Conservation (phyloP, 2,888 invertebrate species). For the Apoda limacodes region DNA sequence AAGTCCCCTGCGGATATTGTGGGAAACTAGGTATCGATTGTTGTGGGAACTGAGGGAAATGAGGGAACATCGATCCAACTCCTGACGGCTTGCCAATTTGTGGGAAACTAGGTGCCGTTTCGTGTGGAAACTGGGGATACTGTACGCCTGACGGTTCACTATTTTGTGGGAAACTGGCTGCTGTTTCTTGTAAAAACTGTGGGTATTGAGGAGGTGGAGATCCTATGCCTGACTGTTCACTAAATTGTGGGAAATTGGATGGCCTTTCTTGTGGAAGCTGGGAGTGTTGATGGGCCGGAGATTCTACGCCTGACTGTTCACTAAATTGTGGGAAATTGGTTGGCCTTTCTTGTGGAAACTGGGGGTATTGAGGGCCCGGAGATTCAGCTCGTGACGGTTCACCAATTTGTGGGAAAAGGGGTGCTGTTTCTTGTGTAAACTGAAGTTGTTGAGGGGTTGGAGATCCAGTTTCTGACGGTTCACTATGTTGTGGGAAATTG, state of each 20-base stretch:
- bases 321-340: too few relatives aligned
- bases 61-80: slow-evolving; percentile 4
- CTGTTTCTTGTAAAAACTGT: too few relatives aligned
- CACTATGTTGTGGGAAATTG: too few relatives aligned
- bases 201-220: too few relatives aligned
- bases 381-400: slow-evolving; percentile 7
- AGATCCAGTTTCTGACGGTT: too few relatives aligned
- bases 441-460: too few relatives aligned
- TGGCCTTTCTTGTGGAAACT: slow-evolving; percentile 7
- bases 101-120: slow-evolving; percentile 6
- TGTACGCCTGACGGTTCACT: too few relatives aligned
- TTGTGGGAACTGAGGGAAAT: slow-evolving; percentile 19
- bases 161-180: background rate
- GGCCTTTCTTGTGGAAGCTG: too few relatives aligned
- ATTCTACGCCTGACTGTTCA: too few relatives aligned
- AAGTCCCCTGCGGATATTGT: slow-evolving; percentile 16
- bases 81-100: slow-evolving; percentile 1
- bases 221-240: slow-evolving; percentile 12
- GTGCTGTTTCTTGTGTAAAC: too few relatives aligned
- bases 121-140: too few relatives aligned
- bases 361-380: slow-evolving; percentile 19
- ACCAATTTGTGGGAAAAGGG: slow-evolving; percentile 6
- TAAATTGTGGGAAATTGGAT: slow-evolving; percentile 6
- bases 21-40: slow-evolving; percentile 13
- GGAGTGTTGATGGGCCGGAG: too few relatives aligned